Conservation (phyloP, 2,888 invertebrate genomes). For the Argyresthia albistria region DNA sequence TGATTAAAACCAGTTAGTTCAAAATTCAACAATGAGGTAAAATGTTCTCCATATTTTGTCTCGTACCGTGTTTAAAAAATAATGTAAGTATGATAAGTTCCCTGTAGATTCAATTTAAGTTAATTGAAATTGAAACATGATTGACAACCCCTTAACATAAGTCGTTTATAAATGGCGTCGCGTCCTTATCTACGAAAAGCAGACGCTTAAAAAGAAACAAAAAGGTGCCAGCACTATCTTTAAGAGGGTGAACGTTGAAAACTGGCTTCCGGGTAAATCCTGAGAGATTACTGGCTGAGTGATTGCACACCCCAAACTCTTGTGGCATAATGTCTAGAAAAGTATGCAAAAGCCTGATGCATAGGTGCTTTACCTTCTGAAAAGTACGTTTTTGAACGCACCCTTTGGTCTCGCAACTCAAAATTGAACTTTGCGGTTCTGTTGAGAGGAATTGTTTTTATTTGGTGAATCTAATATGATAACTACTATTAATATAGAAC, state of each 20-base stretch:
- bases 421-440: conserved; percentile 19
- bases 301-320: conserved; percentile 63
- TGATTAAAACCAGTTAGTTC: no score
- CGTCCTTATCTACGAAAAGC: conserved; percentile 45
- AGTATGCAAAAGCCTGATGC: conserved; percentile 36
- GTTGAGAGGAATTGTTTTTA: conserved; percentile 23
- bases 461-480: conserved; percentile 11
- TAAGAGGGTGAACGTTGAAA: conserved; percentile 23
- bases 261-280: conserved; percentile 40
- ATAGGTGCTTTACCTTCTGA: conserved; percentile 46
- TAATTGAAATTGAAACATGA: conserved; percentile 23
- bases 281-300: conserved; percentile 67
- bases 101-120: not conserved
- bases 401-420: conserved; percentile 2
- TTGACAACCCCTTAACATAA: conserved; percentile 13
- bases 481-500: conserved; percentile 21
- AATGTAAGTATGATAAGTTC: no score
- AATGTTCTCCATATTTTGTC: not conserved
- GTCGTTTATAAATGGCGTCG: conserved; percentile 30
- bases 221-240: conserved; percentile 29
- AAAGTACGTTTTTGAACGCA: conserved; percentile 17
- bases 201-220: conserved; percentile 54
- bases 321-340: conserved; percentile 33
- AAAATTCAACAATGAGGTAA: not conserved
- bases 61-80: not conserved